phyloP scores from a whole-genome alignment of 2,888 invertebrate species.

The Euplexia lucipara region DNA sequence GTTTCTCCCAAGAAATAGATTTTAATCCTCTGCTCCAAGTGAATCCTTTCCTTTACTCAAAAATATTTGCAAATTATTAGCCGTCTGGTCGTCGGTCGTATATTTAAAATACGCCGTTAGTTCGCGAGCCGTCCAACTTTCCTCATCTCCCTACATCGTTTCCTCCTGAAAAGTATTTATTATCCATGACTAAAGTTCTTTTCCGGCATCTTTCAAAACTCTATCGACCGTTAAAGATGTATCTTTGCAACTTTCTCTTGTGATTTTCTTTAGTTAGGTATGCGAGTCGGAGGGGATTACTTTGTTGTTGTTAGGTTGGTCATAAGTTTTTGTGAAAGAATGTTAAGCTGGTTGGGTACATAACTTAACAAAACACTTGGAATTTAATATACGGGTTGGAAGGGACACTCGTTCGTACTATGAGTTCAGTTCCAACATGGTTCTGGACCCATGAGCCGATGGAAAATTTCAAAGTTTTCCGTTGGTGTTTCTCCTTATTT shows the following conservation, averaged over 20 bases:
- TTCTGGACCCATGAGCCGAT: no score
- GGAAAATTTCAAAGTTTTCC: no score
- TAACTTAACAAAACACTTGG: no score
- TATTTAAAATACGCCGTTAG: conserved; percentile 44
- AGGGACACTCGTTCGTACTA: no score
- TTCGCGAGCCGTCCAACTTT: conserved; percentile 64
- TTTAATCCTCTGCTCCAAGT: background rate
- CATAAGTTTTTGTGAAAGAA: background rate
- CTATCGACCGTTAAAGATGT: conserved; percentile 84
- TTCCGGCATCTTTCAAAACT: conserved; percentile 76
- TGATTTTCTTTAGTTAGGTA: conserved; percentile 41
- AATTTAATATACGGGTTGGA: no score
- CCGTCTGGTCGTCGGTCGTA: conserved; percentile 15
- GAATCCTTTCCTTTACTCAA: background rate
- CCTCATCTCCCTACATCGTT: conserved; percentile 70
- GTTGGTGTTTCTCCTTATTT: no score
- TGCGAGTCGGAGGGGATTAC: conserved; percentile 3
- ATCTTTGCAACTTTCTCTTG: conserved; percentile 73
- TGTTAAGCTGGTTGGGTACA: conserved; percentile 5
- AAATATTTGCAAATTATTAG: conserved; percentile 34
- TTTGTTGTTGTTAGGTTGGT: conserved; percentile 14
- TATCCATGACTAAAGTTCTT: conserved; percentile 73
- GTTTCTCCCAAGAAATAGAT: background rate
- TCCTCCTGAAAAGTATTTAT: conserved; percentile 72
- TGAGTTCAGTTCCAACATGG: no score